Evolutionary conservation across 1,140 invertebrate species (phyloP).

Genomic region (Drosophila carrolli): DNA sequence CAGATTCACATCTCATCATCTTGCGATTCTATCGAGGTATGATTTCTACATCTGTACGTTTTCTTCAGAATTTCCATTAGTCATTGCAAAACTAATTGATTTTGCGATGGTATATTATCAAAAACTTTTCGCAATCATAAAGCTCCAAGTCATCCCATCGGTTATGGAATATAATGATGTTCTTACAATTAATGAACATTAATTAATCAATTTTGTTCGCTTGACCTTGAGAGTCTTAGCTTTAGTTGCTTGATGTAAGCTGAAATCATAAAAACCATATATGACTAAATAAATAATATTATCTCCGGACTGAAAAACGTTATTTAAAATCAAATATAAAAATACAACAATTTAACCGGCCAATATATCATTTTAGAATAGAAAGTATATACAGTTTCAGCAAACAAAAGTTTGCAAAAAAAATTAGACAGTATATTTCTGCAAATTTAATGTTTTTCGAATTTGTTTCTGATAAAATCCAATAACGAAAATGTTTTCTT

Average conservation of each 20-base stretch:
- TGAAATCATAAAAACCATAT: not conserved
- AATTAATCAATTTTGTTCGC: not conserved
- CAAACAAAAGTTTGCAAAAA: fast-evolving
- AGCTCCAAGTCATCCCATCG: not conserved
- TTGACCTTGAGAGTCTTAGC: not conserved
- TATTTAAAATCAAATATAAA: not conserved
- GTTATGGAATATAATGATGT: not conserved
- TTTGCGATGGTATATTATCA: not conserved
- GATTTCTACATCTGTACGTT: not conserved
- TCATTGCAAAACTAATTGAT: not conserved
- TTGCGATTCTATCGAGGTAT: slow-evolving; percentile 30
- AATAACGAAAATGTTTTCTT: no score
- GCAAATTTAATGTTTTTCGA: no score
- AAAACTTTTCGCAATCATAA: not conserved
- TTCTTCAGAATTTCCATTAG: not conserved
- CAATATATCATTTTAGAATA: no score
- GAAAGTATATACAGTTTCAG: no score
- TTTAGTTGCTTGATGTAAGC: not conserved
- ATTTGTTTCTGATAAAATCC: no score
- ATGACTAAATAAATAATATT: no score
- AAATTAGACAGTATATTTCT: no score
- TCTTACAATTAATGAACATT: not conserved
- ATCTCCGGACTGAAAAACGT: not conserved
- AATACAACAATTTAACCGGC: no score
- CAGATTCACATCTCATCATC: slow-evolving; percentile 30